A percentile compares a stretch with the other conserved stretches of the same genome.
phyloP scores from a whole-genome alignment of 1,140 invertebrate genomes.

The Drosophila grimshawi region DNA sequence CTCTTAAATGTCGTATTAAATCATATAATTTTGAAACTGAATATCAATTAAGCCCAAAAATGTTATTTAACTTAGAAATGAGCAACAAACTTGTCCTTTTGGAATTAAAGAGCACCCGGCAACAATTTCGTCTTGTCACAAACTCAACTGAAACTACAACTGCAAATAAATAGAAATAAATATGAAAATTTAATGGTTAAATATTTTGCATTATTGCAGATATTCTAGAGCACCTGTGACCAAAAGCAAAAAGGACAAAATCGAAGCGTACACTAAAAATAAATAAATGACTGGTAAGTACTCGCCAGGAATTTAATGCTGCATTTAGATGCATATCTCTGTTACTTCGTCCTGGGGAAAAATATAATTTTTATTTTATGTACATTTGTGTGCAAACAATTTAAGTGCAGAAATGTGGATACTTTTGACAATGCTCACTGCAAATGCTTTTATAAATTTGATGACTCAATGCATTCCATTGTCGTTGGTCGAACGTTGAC shows the following conservation, averaged over 20 bases:
- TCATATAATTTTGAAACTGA: no score
- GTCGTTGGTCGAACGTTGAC: conserved; percentile 41
- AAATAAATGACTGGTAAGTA: conserved; percentile 81
- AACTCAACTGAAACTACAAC: conserved; percentile 38
- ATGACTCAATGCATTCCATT: conserved; percentile 74
- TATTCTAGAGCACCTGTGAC: conserved; percentile 30
- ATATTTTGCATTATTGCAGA: conserved; percentile 67
- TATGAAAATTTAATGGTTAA: conserved; percentile 41
- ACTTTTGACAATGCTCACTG: conserved; percentile 67
- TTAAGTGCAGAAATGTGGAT: conserved; percentile 49
- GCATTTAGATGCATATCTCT: conserved; percentile 4
- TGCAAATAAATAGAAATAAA: conserved; percentile 44
- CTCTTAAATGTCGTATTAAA: no score
- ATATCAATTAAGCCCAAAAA: no score
- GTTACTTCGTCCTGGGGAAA: background rate
- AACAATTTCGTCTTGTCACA: conserved; percentile 34
- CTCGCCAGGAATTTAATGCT: conserved; percentile 49
- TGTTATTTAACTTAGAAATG: background rate
- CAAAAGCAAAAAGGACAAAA: conserved; percentile 38
- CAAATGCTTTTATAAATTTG: conserved; percentile 81
- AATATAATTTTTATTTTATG: background rate
- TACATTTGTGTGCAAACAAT: conserved; percentile 35
- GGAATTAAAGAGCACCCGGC: conserved; percentile 13
- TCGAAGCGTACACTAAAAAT: conserved; percentile 53
- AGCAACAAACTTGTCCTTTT: no score